phyloP scores from a whole-genome alignment of 2,797 vertebrate species.

The Delichon dasypus region DNA sequence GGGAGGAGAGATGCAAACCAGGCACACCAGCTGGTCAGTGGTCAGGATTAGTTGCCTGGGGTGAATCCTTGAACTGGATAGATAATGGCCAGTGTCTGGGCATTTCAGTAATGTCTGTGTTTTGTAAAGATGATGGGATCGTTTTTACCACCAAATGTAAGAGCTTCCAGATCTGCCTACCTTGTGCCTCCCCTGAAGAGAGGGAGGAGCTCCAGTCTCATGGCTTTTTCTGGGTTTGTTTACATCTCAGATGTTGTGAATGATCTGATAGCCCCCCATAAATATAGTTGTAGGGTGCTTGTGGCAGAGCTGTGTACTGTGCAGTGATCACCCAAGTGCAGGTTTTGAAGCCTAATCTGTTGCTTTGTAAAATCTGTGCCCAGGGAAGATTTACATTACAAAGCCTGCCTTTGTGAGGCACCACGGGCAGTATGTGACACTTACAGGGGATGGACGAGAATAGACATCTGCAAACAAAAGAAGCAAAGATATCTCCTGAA shows the following conservation, averaged over 20 bases:
- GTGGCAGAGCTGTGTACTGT: not conserved
- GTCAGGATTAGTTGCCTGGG: not conserved
- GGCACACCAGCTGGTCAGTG: not conserved
- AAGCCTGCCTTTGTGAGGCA: not conserved
- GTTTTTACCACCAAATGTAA: not conserved
- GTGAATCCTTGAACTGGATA: not conserved
- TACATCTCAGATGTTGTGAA: not conserved
- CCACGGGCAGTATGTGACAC: accelerated
- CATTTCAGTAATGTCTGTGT: not conserved
- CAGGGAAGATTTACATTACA: too few relatives aligned
- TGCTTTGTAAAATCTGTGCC: too few relatives aligned
- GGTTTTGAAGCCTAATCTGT: not conserved
- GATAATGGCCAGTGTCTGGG: not conserved
- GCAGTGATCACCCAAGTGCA: not conserved
- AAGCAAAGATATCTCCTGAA: not conserved
- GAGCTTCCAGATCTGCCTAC: not conserved
- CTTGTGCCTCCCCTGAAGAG: not conserved
- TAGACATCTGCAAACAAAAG: not conserved
- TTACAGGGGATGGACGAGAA: not conserved
- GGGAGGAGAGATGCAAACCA: not conserved
- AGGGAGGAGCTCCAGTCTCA: not conserved
- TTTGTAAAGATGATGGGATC: not conserved
- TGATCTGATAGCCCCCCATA: not conserved
- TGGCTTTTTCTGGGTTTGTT: not conserved
- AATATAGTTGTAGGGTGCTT: not conserved